These are phyloP conservation scores for Tupiocoris notatus DNA, from an alignment of 2,888 invertebrate genomes.

Conservation along the genomic window DNA sequence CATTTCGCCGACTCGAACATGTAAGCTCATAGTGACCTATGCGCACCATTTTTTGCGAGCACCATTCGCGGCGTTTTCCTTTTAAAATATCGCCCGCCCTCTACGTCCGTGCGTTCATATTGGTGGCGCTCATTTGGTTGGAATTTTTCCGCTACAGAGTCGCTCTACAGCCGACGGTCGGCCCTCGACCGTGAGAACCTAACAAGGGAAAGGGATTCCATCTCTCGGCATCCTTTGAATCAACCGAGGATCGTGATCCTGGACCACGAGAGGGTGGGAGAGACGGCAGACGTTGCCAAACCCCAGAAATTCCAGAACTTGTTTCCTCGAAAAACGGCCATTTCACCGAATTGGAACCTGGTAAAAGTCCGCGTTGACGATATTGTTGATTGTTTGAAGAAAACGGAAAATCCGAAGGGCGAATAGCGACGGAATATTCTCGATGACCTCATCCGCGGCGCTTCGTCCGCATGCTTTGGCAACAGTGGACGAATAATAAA, in stretches of 20 bases:
- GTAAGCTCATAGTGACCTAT: too few relatives aligned
- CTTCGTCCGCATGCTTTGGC: conserved; percentile 10
- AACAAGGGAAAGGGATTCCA: conserved; percentile 38
- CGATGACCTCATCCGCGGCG: background rate
- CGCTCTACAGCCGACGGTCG: background rate
- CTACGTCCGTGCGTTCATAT: too few relatives aligned
- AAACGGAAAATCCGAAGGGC: too few relatives aligned
- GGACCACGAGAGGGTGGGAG: conserved; percentile 3
- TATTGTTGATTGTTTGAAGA: background rate
- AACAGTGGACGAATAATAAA: conserved; percentile 10
- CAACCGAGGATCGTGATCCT: conserved; percentile 1
- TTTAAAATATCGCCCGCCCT: too few relatives aligned
- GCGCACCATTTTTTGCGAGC: too few relatives aligned
- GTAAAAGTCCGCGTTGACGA: background rate
- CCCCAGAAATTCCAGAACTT: conserved; percentile 27
- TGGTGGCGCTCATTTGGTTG: background rate
- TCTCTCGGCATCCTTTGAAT: conserved; percentile 35
- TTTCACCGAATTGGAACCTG: too few relatives aligned
- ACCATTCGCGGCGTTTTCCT: too few relatives aligned
- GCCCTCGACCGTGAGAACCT: conserved; percentile 35
- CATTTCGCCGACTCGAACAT: too few relatives aligned
- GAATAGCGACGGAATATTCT: background rate
- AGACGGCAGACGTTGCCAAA: conserved; percentile 24
- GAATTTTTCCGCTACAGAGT: too few relatives aligned
- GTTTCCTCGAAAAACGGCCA: too few relatives aligned